phyloP scores from a whole-genome alignment of 2,888 invertebrate species.

The Epistrophe eligans region DNA sequence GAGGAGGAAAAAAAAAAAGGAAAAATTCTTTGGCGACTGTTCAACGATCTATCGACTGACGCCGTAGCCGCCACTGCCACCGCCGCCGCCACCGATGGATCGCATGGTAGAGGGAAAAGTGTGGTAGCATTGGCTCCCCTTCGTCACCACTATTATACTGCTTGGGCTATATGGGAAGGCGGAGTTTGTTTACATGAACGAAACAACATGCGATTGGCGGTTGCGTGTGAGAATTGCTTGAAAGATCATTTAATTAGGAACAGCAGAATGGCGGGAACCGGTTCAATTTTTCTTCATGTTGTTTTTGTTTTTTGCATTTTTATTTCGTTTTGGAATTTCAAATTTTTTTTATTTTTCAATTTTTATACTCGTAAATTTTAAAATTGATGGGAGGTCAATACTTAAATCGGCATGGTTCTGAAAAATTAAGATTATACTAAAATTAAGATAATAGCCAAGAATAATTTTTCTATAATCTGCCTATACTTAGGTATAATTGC shows the following conservation, averaged over 20 bases:
- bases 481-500: too few species aligned
- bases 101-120: constrained; percentile 26
- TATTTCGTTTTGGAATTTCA: constrained; percentile 20
- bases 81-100: constrained; percentile 4
- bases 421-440: background rate
- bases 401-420: constrained; percentile 35
- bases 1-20: constrained; percentile 29
- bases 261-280: constrained; percentile 73
- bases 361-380: constrained; percentile 40
- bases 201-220: constrained; percentile 75
- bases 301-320: background rate
- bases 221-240: constrained; percentile 75
- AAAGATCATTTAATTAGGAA: constrained; percentile 75
- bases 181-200: constrained; percentile 73
- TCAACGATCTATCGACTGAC: constrained; percentile 69
- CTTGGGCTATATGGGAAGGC: constrained; percentile 45
- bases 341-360: constrained; percentile 30
- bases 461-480: background rate
- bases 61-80: constrained; percentile 41
- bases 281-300: constrained; percentile 26
- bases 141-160: background rate
- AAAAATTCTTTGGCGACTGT: constrained; percentile 66
- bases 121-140: constrained; percentile 12
- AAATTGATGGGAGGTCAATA: constrained; percentile 72
- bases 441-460: background rate